These are phyloP conservation scores for Gallinago undulata DNA, from an alignment of 2,113 vertebrate genomes.

Conservation along the genomic window DNA sequence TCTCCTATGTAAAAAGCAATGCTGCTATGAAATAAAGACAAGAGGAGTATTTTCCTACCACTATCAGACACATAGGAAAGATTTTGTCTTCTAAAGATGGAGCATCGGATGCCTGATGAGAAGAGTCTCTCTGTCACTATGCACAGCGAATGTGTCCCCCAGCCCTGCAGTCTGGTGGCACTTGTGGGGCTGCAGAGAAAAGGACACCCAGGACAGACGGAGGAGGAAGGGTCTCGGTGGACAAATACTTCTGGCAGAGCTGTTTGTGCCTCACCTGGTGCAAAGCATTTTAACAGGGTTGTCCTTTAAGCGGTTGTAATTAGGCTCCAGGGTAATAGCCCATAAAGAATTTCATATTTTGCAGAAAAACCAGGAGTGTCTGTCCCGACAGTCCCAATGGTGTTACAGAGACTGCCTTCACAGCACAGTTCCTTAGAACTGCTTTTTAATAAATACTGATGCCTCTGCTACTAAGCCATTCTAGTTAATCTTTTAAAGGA, in stretches of 20 bases:
- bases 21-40: background rate
- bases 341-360: background rate
- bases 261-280: background rate
- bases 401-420: rapidly evolving
- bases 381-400: background rate
- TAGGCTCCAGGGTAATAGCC: background rate
- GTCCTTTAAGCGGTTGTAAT: background rate
- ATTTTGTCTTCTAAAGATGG: background rate
- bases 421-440: background rate
- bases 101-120: rapidly evolving
- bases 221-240: background rate
- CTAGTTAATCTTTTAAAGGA: background rate
- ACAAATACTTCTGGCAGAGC: background rate
- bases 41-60: background rate
- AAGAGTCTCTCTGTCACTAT: background rate
- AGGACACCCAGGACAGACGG: background rate
- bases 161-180: background rate
- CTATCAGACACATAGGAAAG: background rate
- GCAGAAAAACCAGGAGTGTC: background rate
- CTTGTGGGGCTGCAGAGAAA: background rate
- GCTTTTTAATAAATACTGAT: background rate
- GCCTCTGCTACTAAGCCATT: background rate
- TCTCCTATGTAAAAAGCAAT: background rate
- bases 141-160: background rate
- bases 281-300: background rate